Conservation (phyloP, 2,113 vertebrate species). For the Centropus unirufus region DNA sequence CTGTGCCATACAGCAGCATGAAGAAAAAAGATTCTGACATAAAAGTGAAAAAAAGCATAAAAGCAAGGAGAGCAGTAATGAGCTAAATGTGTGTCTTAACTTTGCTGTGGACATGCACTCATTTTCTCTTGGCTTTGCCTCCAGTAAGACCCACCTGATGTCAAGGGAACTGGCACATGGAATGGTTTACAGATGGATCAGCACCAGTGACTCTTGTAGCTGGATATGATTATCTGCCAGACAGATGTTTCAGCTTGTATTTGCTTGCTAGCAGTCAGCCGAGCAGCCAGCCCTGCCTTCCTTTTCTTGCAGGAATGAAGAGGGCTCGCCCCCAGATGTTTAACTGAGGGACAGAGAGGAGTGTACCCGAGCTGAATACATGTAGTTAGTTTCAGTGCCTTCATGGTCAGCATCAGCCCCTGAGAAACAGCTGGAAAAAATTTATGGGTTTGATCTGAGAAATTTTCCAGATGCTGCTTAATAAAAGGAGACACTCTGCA, state of each 20-base stretch:
- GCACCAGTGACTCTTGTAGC: slow-evolving; percentile 43
- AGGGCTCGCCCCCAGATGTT: slow-evolving; percentile 62
- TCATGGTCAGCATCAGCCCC: not conserved
- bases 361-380: slow-evolving; percentile 28
- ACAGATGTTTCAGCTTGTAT: slow-evolving; percentile 73
- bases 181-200: slow-evolving; percentile 68
- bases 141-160: slow-evolving; percentile 70
- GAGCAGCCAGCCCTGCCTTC: slow-evolving; percentile 20
- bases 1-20: not conserved
- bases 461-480: not conserved
- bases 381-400: not conserved
- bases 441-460: not conserved
- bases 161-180: slow-evolving; percentile 42
- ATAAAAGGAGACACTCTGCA: not conserved
- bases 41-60: slow-evolving; percentile 22
- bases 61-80: slow-evolving; percentile 36
- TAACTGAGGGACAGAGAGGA: not conserved
- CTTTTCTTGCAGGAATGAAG: not conserved
- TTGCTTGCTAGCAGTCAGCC: slow-evolving; percentile 61
- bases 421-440: not conserved
- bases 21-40: slow-evolving; percentile 30
- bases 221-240: slow-evolving; percentile 68
- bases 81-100: slow-evolving; percentile 49
- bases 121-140: slow-evolving; percentile 64
- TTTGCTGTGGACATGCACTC: slow-evolving; percentile 7